A percentile compares a stretch with the other conserved stretches of the same genome.
Evolutionary conservation across 1,140 invertebrate genomes (phyloP).

Genomic region (Zaprionus camerounensis): DNA sequence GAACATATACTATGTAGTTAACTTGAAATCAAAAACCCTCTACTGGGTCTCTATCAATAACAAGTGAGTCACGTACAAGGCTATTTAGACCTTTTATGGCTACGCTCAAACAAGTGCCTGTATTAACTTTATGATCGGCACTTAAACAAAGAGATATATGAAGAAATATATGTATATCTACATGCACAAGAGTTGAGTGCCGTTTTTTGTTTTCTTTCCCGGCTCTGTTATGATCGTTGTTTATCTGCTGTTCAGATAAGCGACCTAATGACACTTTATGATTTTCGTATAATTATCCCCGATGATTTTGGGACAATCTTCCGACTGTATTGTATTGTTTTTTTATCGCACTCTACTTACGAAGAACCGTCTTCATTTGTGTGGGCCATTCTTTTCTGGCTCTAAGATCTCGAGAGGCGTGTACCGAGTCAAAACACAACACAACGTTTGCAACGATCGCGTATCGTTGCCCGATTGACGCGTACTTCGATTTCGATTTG

Average conservation of each 20-base stretch:
- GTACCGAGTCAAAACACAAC: constrained; percentile 15
- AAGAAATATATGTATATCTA: not conserved
- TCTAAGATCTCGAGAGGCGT: constrained; percentile 13
- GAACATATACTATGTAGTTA: constrained; percentile 7
- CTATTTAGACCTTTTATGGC: not conserved
- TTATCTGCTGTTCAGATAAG: constrained; percentile 17
- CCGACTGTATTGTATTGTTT: not conserved
- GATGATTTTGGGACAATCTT: not conserved
- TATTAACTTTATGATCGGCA: constrained; percentile 32
- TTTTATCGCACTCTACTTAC: constrained; percentile 57
- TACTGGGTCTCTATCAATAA: constrained; percentile 9
- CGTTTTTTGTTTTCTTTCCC: not conserved
- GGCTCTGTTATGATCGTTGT: constrained; percentile 8
- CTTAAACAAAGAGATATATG: constrained; percentile 8
- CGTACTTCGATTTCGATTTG: constrained; percentile 37
- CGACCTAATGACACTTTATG: constrained; percentile 22
- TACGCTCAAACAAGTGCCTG: constrained; percentile 22
- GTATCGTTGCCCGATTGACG: constrained; percentile 26
- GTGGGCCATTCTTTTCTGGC: constrained; percentile 54
- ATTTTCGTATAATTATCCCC: constrained; percentile 10
- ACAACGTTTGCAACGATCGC: constrained; percentile 16
- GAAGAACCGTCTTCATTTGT: constrained; percentile 51
- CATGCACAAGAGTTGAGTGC: not conserved
- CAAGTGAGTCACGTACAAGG: constrained; percentile 29
- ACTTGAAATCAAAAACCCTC: constrained; percentile 5